phyloP scores from a whole-genome alignment of 2,113 vertebrate genomes.

The Cephalopterus ornatus region DNA sequence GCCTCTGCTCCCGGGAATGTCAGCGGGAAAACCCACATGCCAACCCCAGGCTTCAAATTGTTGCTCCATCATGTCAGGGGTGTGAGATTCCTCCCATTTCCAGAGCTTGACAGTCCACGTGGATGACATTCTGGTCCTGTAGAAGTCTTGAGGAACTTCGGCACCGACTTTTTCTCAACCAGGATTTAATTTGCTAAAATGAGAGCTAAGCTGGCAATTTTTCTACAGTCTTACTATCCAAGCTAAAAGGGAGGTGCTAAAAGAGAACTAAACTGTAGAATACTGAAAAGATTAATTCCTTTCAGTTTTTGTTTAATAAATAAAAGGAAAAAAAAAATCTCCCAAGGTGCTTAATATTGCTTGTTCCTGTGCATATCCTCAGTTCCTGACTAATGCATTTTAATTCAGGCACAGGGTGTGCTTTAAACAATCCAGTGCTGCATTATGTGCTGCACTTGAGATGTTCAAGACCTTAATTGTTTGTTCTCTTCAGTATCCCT shows the following conservation, averaged over 20 bases:
- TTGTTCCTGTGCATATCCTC: background rate
- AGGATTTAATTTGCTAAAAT: background rate
- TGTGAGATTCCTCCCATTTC: background rate
- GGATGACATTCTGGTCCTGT: background rate
- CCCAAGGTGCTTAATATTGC: background rate
- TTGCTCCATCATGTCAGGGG: background rate
- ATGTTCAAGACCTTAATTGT: slow-evolving; percentile 12
- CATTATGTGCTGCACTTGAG: background rate
- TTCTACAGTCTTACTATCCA: background rate
- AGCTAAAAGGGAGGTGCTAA: background rate
- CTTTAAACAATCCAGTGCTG: slow-evolving; percentile 6
- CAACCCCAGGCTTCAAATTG: rapidly evolving
- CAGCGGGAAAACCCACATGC: background rate
- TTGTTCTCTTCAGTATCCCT: slow-evolving; percentile 4
- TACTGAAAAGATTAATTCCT: background rate
- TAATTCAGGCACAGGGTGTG: background rate
- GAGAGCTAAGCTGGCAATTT: background rate
- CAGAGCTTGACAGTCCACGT: background rate
- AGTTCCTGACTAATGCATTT: background rate
- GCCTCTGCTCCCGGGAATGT: background rate
- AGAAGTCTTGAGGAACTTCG: background rate
- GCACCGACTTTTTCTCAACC: background rate
- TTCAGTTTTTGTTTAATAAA: background rate
- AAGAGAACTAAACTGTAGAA: background rate
- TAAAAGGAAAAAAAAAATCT: background rate